Evolutionary conservation across 1,140 invertebrate species (phyloP).

Genomic region (Aphelinus atriplicis): DNA sequence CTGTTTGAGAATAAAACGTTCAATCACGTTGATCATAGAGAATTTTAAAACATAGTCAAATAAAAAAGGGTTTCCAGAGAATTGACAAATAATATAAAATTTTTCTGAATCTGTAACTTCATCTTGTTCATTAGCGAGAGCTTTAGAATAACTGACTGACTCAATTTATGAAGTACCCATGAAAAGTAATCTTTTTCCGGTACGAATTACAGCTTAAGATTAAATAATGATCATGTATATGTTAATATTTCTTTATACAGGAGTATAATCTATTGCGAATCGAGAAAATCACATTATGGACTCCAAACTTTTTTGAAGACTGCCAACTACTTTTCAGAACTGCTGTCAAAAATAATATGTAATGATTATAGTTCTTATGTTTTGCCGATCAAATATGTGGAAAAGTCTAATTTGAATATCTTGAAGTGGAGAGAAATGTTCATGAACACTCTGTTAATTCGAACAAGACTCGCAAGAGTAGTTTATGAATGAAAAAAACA

Average conservation of each 20-base stretch:
- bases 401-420: conserved; percentile 3
- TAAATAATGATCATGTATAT: no score
- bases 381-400: not conserved
- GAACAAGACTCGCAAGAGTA: no score
- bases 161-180: not conserved
- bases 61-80: no score
- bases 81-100: not conserved
- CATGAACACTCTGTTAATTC: no score
- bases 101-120: not conserved
- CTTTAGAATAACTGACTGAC: conserved; percentile 19
- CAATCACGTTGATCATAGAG: no score
- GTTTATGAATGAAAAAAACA: not conserved
- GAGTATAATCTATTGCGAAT: no score
- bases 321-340: not conserved
- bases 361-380: not conserved
- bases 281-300: not conserved
- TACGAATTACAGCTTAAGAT: not conserved
- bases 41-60: no score
- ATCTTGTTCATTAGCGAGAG: not conserved
- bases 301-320: conserved; percentile 27
- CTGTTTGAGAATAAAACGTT: no score
- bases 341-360: not conserved
- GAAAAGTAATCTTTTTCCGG: not conserved
- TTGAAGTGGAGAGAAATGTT: not conserved
- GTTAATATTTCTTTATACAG: no score